Evolutionary conservation across 2,797 vertebrate species (phyloP), one percentile per base, ranked within the genome.

Genomic region (Anas flavirostris): DNA sequence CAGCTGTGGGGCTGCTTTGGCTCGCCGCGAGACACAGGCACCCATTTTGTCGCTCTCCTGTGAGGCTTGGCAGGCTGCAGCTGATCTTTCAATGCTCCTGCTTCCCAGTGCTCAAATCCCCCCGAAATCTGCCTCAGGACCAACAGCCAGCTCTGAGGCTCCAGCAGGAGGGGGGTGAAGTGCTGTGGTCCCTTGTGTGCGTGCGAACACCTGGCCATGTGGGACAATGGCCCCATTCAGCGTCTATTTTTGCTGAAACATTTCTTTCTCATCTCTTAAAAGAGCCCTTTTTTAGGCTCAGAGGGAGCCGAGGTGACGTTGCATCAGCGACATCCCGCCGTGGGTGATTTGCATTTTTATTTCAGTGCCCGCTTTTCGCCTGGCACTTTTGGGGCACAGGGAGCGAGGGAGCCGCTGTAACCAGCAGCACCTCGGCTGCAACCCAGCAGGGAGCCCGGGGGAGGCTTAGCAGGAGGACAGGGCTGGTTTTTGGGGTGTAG

Each of bases 361-460:
- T 93, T 73, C 70, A 9, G 31, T 19, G 41, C 31, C 3, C 4
- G 15, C 10, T 46, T 64, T 22, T 28, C 31, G 23, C n/a, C 18
- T 37, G 4, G 0, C 16, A 48, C 21, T 26, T 26, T 59, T 77
- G 44, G 37, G 39, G 39, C 39, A 31, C 39, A 14, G 62, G 62
- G 43, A 64, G 12, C 29, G 39, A 21, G 4, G 41, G 86, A 75
- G 69, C 7, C 6, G 44, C 39, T 52, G 72, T 7, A 7, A 74
- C 46, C 0, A 0, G 26, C 9, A 43, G 44, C 18, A 29, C 6
- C 48, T 55, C 0, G 2, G 22, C 26, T 15, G 60, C 46, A 35
- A 28, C 35, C n/a, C 55, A 35, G 23, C 0, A 0, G 26, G 33
- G 29, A 67, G 33, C 33, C 1, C 0, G 7, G 12, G 7, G 12